phyloP scores from a whole-genome alignment of 2,113 vertebrate species.

The Prochilodus magdalenae region DNA sequence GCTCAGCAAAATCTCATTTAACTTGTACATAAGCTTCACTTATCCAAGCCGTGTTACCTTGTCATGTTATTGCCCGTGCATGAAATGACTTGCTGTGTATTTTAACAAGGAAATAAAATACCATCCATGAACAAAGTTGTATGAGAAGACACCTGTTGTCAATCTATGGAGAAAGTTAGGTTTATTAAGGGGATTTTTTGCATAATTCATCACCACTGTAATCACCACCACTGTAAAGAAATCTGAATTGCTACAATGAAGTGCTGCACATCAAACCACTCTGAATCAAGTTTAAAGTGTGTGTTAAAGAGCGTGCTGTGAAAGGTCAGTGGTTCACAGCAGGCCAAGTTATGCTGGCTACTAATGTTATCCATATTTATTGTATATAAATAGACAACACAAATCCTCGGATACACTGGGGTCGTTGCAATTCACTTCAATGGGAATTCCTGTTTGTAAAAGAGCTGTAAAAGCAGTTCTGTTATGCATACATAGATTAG shows the following conservation, averaged over 20 bases:
- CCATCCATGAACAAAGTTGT: no score
- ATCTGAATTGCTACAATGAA: no score
- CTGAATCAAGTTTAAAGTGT: slow-evolving; percentile 55
- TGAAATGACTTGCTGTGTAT: no score
- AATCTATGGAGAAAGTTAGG: no score
- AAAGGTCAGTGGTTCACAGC: slow-evolving; percentile 43
- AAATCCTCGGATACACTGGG: neutral
- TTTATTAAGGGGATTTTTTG: no score
- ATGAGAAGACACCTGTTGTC: no score
- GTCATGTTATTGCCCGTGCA: no score
- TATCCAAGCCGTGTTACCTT: neutral
- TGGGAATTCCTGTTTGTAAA: neutral
- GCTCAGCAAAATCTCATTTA: slow-evolving; percentile 27
- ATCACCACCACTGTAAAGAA: no score
- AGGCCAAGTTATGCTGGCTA: neutral
- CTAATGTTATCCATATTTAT: neutral
- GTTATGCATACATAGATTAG: neutral
- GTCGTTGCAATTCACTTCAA: neutral
- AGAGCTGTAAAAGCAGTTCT: neutral
- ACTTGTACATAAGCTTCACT: neutral
- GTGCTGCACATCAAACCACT: neutral
- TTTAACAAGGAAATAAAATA: no score
- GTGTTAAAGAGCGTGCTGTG: slow-evolving; percentile 24
- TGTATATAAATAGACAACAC: neutral
- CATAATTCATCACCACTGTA: no score